A percentile compares a stretch with the other conserved stretches of the same genome.
phyloP scores from a whole-genome alignment of 2,797 vertebrate species.

The Merluccius polli region DNA sequence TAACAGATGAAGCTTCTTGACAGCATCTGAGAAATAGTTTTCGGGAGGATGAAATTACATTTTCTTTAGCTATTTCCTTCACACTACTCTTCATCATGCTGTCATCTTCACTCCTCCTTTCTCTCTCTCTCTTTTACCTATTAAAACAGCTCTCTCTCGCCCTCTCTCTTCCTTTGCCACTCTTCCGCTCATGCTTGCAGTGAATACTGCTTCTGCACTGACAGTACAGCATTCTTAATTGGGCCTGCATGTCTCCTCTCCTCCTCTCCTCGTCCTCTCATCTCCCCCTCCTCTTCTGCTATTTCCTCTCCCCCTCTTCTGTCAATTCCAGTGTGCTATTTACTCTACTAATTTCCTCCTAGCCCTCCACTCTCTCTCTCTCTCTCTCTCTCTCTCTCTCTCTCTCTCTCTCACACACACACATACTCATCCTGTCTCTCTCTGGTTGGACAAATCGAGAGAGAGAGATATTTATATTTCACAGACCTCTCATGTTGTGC shows the following conservation, averaged over 20 bases:
- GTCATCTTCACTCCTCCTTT: neutral
- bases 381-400: slow-evolving; percentile 4
- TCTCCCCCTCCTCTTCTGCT: neutral
- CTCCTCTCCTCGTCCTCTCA: slow-evolving; percentile 15
- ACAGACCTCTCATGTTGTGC: slow-evolving; percentile 31
- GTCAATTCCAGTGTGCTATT: neutral
- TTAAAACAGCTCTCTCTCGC: neutral
- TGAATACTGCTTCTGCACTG: slow-evolving; percentile 20
- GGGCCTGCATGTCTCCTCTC: slow-evolving; percentile 34
- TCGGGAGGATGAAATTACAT: neutral
- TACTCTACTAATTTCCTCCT: slow-evolving; percentile 17
- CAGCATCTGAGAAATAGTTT: neutral
- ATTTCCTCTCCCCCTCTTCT: neutral
- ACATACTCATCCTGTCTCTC: neutral
- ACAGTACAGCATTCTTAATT: slow-evolving; percentile 48
- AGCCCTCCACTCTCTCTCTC: neutral
- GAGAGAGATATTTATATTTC: slow-evolving; percentile 38
- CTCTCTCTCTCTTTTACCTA: slow-evolving; percentile 11
- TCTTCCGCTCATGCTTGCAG: neutral
- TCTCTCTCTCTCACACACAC: neutral
- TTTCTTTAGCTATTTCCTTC: neutral
- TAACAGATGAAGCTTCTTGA: neutral
- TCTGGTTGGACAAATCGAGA: neutral
- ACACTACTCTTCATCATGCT: neutral
- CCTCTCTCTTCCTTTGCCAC: neutral